Conservation (phyloP, 2,888 invertebrate genomes). For the Aleiodes testaceus region DNA sequence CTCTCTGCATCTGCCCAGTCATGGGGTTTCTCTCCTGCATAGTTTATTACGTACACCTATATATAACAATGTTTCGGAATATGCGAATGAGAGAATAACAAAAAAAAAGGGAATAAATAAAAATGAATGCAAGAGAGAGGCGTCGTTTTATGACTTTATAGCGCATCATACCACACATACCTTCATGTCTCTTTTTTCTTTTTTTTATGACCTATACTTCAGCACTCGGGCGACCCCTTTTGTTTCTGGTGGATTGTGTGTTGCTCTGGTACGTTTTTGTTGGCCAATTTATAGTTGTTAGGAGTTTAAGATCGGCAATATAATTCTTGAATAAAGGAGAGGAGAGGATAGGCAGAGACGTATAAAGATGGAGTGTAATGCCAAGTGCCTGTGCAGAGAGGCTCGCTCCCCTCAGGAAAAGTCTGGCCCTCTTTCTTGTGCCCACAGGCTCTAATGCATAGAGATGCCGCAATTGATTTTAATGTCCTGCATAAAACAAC, state of each 20-base stretch:
- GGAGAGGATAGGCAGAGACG: slow-evolving; percentile 23
- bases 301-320: slow-evolving; percentile 57
- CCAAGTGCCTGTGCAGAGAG: background rate
- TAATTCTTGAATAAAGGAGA: slow-evolving; percentile 39
- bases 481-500: slow-evolving; percentile 58
- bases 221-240: slow-evolving; percentile 14
- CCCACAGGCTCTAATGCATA: slow-evolving; percentile 57
- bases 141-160: slow-evolving; percentile 65
- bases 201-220: slow-evolving; percentile 39
- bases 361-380: slow-evolving; percentile 9
- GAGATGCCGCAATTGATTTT: slow-evolving; percentile 63
- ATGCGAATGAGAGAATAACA: slow-evolving; percentile 17
- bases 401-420: background rate
- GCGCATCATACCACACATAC: slow-evolving; percentile 55
- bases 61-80: slow-evolving; percentile 28
- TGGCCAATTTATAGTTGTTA: slow-evolving; percentile 67
- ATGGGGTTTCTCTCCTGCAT: slow-evolving; percentile 33
- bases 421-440: slow-evolving; percentile 39
- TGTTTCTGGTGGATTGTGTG: slow-evolving; percentile 44
- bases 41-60: slow-evolving; percentile 43
- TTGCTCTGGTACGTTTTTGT: slow-evolving; percentile 51
- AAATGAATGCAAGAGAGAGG: slow-evolving; percentile 38
- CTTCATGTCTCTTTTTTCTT: slow-evolving; percentile 38
- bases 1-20: slow-evolving; percentile 51
- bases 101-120: slow-evolving; percentile 38